Evolutionary conservation across 2,888 invertebrate species (phyloP), one percentile per base, ranked within the genome.

Genomic region (Drosophila nr. perissopoda): DNA sequence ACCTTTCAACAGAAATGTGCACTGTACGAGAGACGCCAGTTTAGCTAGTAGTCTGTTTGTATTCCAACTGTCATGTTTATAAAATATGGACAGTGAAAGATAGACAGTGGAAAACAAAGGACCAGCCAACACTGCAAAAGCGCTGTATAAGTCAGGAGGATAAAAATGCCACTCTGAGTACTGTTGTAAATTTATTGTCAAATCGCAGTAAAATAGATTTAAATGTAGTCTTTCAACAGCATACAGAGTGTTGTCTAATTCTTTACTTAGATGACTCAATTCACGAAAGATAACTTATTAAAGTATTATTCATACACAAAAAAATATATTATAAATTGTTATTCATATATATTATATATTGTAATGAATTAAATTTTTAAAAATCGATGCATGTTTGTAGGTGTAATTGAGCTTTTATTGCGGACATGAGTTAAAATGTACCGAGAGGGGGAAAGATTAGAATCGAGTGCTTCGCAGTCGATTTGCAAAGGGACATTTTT

Each of bases 1-100:
- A 82, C 74, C 74, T 85, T 82, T 81, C 70, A 83, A 74, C 79
- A 76, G 76, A 87, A 83, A 74, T 79, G 75, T 75, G 71, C 73
- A 74, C 16, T 52, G 52, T 31, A 2, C 31, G 61, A 42, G 33
- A 48, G 52, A 29, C 60, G 74, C 62, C 67, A 70, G 74, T 74
- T 77, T 40, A 77, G 62, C 52, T 52, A 46, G 42, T 21, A 69
- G 57, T 52, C 40, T 29, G 52, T 48, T 25, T 40, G 46, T 59
- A 48, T 25, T 31, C 42, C 40, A 33, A 65, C 70, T 56, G 51
- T n/a, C 10, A 11, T n/a, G 21, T 21, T 11, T 42, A 21, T 42
- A 21, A 21, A 42, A 42, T 21, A 11, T 21, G 21, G 42, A 5
- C 42, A 42, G 42, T 42, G 21, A 21, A 11, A 42, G 42, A 42